Percentiles rank a stretch among this genome's conserved stretches.
Conservation (phyloP, 2,888 invertebrate species). For the Piscicola geometra region DNA sequence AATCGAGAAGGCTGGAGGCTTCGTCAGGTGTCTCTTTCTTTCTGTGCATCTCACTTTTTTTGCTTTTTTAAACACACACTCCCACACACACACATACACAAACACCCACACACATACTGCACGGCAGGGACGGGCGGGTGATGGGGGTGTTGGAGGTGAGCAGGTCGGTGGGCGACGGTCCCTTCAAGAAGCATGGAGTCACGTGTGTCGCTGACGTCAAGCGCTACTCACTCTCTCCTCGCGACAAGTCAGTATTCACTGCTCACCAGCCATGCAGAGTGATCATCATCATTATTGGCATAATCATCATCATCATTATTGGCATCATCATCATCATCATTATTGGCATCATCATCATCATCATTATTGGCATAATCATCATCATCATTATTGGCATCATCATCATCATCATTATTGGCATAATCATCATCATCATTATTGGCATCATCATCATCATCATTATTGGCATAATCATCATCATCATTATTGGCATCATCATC, state of each 20-base stretch:
- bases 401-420: no score
- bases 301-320: background rate
- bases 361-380: no score
- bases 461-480: no score
- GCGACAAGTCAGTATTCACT: constrained; percentile 54
- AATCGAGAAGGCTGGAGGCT: constrained; percentile 59
- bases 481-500: background rate
- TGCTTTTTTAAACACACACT: constrained; percentile 4
- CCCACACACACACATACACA: no score
- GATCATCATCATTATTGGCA: no score
- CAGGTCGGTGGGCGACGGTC: constrained; percentile 60
- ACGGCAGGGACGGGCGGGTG: constrained; percentile 53
- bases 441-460: no score
- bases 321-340: no score
- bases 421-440: no score
- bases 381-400: no score
- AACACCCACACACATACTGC: constrained; percentile 12
- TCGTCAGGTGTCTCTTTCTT: constrained; percentile 59
- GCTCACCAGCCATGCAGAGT: no score
- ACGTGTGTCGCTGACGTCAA: constrained; percentile 58
- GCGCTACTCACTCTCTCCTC: constrained; percentile 56
- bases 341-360: no score
- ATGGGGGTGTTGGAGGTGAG: constrained; percentile 59
- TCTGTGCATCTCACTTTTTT: no score
- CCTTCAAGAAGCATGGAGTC: constrained; percentile 59